phyloP scores from a whole-genome alignment of 2,113 vertebrate genomes.

The Oryzias melastigma region DNA sequence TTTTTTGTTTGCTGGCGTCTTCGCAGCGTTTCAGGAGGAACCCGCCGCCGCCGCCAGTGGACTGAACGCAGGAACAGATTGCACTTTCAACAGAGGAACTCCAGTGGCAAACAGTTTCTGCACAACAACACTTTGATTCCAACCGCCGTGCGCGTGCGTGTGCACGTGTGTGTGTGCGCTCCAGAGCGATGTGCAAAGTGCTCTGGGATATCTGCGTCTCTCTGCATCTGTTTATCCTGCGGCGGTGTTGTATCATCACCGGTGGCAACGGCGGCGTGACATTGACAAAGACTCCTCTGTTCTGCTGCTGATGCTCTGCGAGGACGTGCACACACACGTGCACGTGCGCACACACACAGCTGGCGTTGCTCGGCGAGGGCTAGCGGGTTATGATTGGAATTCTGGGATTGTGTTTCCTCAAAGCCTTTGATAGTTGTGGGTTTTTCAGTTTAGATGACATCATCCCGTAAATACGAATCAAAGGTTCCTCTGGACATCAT shows the following conservation, averaged over 20 bases:
- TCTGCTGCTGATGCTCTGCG: slow-evolving; percentile 46
- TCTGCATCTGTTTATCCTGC: slow-evolving; percentile 66
- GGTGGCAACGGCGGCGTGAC: slow-evolving; percentile 64
- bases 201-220: slow-evolving; percentile 60
- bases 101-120: slow-evolving; percentile 57
- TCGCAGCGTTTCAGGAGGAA: slow-evolving; percentile 40
- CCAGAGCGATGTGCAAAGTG: slow-evolving; percentile 32
- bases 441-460: too few relatives aligned
- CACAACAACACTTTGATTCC: slow-evolving; percentile 49
- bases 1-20: not conserved
- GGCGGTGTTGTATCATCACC: slow-evolving; percentile 57
- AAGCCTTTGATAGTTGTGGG: too few relatives aligned
- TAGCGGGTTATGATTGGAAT: slow-evolving; percentile 12
- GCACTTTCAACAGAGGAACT: slow-evolving; percentile 41
- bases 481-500: too few relatives aligned
- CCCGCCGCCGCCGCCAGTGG: slow-evolving; percentile 31
- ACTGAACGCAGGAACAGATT: slow-evolving; percentile 39
- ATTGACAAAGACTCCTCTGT: slow-evolving; percentile 59
- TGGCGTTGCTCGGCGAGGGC: slow-evolving; percentile 9
- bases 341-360: slow-evolving; percentile 10
- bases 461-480: too few relatives aligned
- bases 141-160: slow-evolving; percentile 9
- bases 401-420: too few relatives aligned
- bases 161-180: slow-evolving; percentile 18
- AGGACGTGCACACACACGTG: slow-evolving; percentile 13